A percentile compares a stretch with the other conserved stretches of the same genome.
Conservation (phyloP, 2,888 invertebrate genomes). For the Orthosia gothica region DNA sequence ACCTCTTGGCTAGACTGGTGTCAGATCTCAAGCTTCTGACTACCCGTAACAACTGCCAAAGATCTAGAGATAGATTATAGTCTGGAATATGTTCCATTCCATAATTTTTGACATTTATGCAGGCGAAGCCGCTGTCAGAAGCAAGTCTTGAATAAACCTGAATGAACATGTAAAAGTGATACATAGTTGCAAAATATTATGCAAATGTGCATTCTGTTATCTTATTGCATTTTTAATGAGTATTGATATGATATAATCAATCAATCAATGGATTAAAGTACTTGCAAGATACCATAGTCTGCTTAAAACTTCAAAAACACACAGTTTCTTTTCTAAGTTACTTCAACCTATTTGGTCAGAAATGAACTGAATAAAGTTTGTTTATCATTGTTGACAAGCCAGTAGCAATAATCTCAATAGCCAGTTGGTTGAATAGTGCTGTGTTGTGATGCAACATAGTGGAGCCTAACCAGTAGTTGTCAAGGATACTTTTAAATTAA, state of each 20-base stretch:
- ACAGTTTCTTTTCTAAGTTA: no score
- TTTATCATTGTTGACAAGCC: slow-evolving; percentile 2
- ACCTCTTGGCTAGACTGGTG: no score
- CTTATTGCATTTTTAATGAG: no score
- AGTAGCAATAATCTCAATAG: slow-evolving; percentile 11
- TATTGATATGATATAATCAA: background rate
- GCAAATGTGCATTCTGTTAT: background rate
- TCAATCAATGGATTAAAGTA: background rate
- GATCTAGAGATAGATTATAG: no score
- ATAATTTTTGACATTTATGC: no score
- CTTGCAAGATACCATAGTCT: background rate
- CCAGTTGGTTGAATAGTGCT: background rate
- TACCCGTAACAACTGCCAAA: no score
- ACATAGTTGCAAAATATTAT: background rate
- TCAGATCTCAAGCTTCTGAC: no score
- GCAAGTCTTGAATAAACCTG: no score
- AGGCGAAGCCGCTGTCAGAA: no score
- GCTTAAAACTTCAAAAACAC: no score
- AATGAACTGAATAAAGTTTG: background rate
- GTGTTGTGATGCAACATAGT: background rate
- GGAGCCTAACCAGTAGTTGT: background rate
- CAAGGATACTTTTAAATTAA: background rate
- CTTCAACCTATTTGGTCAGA: background rate
- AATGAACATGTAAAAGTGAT: background rate
- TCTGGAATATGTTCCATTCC: no score